Percentiles rank a stretch among this genome's conserved stretches.
phyloP scores from a whole-genome alignment of 2,113 vertebrate genomes.

The Heloderma charlesbogerti region DNA sequence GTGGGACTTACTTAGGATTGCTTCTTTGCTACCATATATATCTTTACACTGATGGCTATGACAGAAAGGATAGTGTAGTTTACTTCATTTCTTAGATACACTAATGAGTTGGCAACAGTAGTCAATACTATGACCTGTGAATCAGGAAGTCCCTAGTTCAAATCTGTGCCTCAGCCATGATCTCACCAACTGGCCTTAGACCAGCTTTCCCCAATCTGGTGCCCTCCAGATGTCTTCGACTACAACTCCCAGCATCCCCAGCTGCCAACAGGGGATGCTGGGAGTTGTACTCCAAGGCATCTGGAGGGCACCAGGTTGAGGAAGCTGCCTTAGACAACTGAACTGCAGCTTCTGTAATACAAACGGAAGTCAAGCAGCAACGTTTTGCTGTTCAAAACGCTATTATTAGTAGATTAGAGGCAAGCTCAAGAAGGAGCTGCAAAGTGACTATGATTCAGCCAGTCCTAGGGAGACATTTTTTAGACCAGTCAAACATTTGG shows the following conservation, averaged over 20 bases:
- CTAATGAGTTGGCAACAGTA: neutral
- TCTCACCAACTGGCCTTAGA: neutral
- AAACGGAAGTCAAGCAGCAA: neutral
- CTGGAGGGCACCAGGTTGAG: too few relatives aligned
- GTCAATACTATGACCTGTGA: too few relatives aligned
- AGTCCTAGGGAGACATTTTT: conserved; percentile 19
- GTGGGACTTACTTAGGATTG: neutral
- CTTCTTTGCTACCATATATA: neutral
- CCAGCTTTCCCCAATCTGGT: too few relatives aligned
- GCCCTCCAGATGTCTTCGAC: too few relatives aligned
- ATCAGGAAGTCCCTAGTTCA: neutral
- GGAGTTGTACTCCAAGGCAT: too few relatives aligned
- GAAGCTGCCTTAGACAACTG: neutral
- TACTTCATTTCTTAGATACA: neutral
- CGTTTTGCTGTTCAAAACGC: neutral
- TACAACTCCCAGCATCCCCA: too few relatives aligned
- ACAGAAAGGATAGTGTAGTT: neutral
- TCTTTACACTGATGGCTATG: neutral
- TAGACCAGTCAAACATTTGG: neutral
- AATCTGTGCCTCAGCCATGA: neutral
- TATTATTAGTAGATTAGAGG: neutral
- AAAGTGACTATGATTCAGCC: neutral
- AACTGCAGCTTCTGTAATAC: neutral
- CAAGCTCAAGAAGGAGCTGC: neutral
- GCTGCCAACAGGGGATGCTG: too few relatives aligned